Conservation (phyloP, 1,140 invertebrate species). For the Pseudomyrmex cubaensis region DNA sequence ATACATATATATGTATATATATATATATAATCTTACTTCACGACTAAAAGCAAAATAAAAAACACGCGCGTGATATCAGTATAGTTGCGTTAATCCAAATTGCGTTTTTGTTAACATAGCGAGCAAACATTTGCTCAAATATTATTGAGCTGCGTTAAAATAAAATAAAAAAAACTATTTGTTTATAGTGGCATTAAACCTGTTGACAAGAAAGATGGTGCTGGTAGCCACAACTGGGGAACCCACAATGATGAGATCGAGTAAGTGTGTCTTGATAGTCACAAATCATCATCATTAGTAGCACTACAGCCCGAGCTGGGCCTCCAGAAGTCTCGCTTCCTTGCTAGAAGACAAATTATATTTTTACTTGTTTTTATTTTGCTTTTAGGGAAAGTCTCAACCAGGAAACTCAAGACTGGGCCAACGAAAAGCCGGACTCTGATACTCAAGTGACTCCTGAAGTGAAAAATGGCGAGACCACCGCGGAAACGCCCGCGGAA, state of each 20-base stretch:
- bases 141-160: no score
- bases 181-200: conserved; percentile 94
- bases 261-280: conserved; percentile 84
- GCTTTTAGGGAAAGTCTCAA: conserved; percentile 81
- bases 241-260: conserved; percentile 96
- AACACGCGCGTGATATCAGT: no score
- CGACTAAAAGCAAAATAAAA: no score
- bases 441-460: conserved; percentile 78
- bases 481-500: conserved; percentile 75
- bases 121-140: no score
- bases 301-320: no score
- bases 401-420: conserved; percentile 84
- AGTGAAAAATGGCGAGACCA: conserved; percentile 82
- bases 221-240: conserved; percentile 98
- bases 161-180: conserved; percentile 5
- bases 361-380: conserved; percentile 1
- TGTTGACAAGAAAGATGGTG: conserved; percentile 97
- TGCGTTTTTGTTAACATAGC: no score
- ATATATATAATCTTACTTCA: conserved; percentile 9
- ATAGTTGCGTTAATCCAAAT: no score
- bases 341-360: background rate
- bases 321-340: no score
- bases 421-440: conserved; percentile 82
- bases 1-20: background rate
- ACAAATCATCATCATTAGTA: no score